phyloP scores from a whole-genome alignment of 2,113 vertebrate genomes.

The Hippopotamus amphibius region DNA sequence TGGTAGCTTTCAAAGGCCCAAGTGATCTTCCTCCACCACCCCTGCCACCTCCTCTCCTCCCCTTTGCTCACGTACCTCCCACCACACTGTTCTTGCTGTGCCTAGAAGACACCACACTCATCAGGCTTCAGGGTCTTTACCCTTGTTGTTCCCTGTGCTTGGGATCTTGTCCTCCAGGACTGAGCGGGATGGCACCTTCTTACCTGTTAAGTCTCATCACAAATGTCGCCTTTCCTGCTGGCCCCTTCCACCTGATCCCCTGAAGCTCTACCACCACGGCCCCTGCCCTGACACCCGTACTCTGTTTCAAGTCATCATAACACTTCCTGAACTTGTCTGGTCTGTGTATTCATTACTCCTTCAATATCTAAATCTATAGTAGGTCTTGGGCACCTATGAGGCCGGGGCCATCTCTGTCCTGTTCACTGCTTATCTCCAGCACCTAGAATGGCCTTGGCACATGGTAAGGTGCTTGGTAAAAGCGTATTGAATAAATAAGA shows the following conservation, averaged over 20 bases:
- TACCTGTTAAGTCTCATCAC: background rate
- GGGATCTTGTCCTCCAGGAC: background rate
- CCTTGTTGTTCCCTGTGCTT: no score
- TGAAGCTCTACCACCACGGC: fast-evolving
- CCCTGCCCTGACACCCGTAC: fast-evolving
- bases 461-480: background rate
- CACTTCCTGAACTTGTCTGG: background rate
- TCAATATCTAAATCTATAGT: background rate
- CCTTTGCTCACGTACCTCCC: background rate
- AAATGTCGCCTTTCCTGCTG: background rate
- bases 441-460: background rate
- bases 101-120: background rate
- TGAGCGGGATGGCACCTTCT: background rate
- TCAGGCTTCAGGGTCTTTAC: background rate
- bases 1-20: background rate
- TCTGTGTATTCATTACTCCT: no score
- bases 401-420: background rate
- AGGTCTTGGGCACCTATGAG: background rate
- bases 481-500: background rate
- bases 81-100: background rate
- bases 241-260: background rate
- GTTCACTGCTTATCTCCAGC: background rate
- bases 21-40: fast-evolving
- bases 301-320: background rate
- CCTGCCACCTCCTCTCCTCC: no score